A percentile compares a stretch with the other conserved stretches of the same genome.
These are phyloP conservation scores for Troilus luridus DNA, from an alignment of 2,888 invertebrate species.

Conservation along the genomic window DNA sequence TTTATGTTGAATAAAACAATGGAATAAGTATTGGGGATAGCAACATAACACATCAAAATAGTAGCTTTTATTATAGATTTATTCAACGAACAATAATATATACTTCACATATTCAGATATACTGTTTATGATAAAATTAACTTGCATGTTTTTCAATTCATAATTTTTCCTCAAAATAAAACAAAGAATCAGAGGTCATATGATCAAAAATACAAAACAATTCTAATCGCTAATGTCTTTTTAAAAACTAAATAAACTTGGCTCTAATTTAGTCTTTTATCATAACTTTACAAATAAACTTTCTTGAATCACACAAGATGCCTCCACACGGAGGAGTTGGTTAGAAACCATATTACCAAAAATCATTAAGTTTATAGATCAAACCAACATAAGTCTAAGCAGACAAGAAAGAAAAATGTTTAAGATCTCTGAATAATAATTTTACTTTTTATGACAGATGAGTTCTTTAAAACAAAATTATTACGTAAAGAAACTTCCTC, in stretches of 20 bases:
- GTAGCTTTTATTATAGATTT: not conserved
- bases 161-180: not conserved
- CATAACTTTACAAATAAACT: not conserved
- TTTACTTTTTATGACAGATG: not conserved
- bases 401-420: not conserved
- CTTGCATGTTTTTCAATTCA: not conserved
- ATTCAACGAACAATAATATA: not conserved
- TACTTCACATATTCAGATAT: not conserved
- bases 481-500: not conserved
- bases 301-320: not conserved
- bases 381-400: no score
- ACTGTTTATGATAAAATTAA: conserved; percentile 24
- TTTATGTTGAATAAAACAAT: not conserved
- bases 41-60: not conserved
- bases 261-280: not conserved
- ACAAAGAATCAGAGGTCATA: not conserved
- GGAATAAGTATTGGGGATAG: not conserved
- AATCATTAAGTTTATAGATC: not conserved
- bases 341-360: not conserved
- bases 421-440: not conserved
- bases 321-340: not conserved
- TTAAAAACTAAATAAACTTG: not conserved
- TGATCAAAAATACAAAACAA: not conserved
- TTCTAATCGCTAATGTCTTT: not conserved
- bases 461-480: not conserved